Evolutionary conservation across 2,888 invertebrate genomes (phyloP), one percentile per base, ranked within the genome.

Genomic region (Heliconius cydno): DNA sequence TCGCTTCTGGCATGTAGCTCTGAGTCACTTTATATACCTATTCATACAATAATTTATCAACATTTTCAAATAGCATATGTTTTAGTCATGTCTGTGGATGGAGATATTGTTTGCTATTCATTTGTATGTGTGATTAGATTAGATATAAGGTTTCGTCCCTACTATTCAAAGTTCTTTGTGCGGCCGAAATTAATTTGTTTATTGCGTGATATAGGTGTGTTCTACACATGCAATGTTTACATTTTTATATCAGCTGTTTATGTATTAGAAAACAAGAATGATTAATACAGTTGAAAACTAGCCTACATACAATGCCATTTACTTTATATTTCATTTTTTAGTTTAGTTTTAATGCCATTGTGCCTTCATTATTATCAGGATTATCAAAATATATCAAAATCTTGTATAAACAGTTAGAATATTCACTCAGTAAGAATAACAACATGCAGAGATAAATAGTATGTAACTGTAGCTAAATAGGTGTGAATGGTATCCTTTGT

Each of bases 1-100:
- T 96, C 90, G 97, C 97, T 86, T 96, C 96, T 4, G 98, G 97
- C 81, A 94, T 92, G 88, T 98, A 98, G 7, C 97, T 96, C 91
- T 97, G 97, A n/a, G 96, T 96, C 66, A 98, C 98, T 95, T 97
- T 97, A 86, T 97, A 96, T 19, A 97, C 97, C 96, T 97, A 90
- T 22, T 34, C 66, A 77, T 82, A 80, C 78, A 83, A 84, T 60
- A 89, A 41, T 73, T 73, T 52, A 68, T 77, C 30, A 78, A 34
- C n/a, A 72, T 46, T 65, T 65, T 34, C 28, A 38, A 3, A 25
- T 28, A 67, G 52, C 57, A 57, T 66, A 66, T 66, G 4, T 22
- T 66, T 65, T 67, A 22, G 12, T 25, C 28, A 52, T 34, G 10
- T 73, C 7, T 15, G 15, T 34, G 2, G n/a, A 25, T n/a, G 25